These are phyloP conservation scores for Vicugna pacos DNA, from an alignment of 2,113 vertebrate genomes.

Conservation along the genomic window DNA sequence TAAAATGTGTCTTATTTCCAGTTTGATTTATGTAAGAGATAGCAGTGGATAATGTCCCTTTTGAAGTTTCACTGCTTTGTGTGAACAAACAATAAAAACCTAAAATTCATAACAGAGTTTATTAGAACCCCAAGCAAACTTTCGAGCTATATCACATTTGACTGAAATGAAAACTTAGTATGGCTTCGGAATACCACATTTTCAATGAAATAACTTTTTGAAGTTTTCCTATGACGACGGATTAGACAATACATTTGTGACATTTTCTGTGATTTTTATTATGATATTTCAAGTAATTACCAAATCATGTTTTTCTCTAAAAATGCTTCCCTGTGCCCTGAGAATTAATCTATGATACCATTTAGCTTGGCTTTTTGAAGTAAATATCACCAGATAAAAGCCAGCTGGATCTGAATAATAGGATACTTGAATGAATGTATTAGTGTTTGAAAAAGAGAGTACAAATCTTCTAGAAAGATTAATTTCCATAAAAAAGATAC, in stretches of 20 bases:
- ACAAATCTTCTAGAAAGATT: conserved; percentile 95
- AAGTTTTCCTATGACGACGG: conserved; percentile 86
- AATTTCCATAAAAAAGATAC: conserved; percentile 99
- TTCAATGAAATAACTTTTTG: conserved; percentile 86
- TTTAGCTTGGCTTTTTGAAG: conserved; percentile 95
- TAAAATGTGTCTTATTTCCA: conserved; percentile 93
- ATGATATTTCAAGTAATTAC: conserved; percentile 91
- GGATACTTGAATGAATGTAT: conserved; percentile 96
- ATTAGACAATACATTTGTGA: conserved; percentile 88
- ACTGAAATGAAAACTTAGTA: conserved; percentile 78
- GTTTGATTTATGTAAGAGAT: conserved; percentile 93
- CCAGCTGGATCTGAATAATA: conserved; percentile 96
- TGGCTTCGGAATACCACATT: conserved; percentile 80
- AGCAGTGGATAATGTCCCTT: conserved; percentile 89
- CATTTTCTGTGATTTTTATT: conserved; percentile 91
- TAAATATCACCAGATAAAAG: conserved; percentile 98
- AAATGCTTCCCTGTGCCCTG: conserved; percentile 90
- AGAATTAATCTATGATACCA: conserved; percentile 97
- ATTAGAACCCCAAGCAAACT: conserved; percentile 84
- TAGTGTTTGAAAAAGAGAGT: conserved; percentile 95
- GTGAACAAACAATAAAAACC: conserved; percentile 84
- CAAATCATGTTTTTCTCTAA: conserved; percentile 89
- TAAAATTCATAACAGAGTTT: conserved; percentile 86
- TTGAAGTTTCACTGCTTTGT: conserved; percentile 89
- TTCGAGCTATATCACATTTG: conserved; percentile 74